phyloP scores from a whole-genome alignment of 2,113 vertebrate species.

The Chaetorhynchus papuensis region DNA sequence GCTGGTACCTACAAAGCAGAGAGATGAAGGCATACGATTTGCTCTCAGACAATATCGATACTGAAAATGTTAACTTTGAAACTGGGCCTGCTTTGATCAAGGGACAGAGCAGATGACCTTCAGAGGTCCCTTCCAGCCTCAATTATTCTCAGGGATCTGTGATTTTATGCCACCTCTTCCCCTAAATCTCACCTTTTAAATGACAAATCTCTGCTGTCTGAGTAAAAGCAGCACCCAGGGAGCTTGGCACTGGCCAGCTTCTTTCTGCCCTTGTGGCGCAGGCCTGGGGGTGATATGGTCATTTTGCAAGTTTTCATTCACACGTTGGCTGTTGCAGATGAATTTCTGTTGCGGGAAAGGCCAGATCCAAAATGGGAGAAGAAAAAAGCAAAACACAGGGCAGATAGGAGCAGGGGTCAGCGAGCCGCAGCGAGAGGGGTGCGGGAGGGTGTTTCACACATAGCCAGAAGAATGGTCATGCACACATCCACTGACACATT shows the following conservation, averaged over 20 bases:
- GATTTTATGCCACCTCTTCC: neutral
- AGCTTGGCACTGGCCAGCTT: neutral
- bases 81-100: neutral
- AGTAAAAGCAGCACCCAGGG: neutral
- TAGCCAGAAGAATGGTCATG: neutral
- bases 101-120: neutral
- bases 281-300: neutral
- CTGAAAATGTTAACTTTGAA: neutral
- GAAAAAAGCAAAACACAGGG: neutral
- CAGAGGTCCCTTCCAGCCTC: neutral
- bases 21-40: neutral
- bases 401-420: neutral
- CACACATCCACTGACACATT: slow-evolving; percentile 25
- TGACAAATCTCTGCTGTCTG: neutral
- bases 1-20: neutral
- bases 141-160: neutral
- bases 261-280: neutral
- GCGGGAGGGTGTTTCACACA: neutral
- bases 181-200: neutral
- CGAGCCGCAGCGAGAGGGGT: neutral
- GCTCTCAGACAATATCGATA: neutral
- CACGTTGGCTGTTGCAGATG: neutral
- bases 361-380: neutral
- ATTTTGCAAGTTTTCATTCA: neutral
- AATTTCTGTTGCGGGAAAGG: neutral